Base-by-base conservation (phyloP, 2,797 vertebrate species). In the Bradypodion ventrale region DNA sequence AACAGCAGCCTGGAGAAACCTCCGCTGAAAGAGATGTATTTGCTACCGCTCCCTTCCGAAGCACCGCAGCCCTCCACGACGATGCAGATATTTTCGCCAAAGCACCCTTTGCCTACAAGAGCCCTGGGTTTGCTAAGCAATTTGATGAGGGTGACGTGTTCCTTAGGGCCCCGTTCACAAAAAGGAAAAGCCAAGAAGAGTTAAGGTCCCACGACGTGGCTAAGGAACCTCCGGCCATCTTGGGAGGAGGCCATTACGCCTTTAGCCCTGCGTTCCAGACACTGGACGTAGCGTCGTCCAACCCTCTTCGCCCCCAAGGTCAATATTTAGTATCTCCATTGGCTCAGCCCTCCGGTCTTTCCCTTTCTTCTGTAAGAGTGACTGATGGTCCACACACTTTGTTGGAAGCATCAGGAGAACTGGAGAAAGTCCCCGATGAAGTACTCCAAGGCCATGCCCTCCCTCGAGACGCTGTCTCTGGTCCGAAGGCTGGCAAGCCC, bases 121-220 rank as follows among this genome's bases (percentile, higher is more conserved):
- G 94, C 60, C 91, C 7, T 0, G 1, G 60, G 0, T 86, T 93
- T 37, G 78, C 85, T 0, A 87, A 79, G 15, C 94, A 90, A 6
- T 73, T 92, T 0, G 96, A 97, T 44, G 97, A 97, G 75, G 85
- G 96, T 0, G 98, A 99, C 0, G 97, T 99, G 1, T 99, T 99
- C 90, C 96, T 97, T 62, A 96, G 97, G 94, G 98, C 99, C 59
- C 99, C 99, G 0, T 99, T 99, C 65, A 97, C 97, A 1, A 98
- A 97, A 91, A 97, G 94, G 93, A 98, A 95, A 40, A 97, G 97
- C 79, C 0, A 89, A 42, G 88, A 94, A 5, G 96, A 96, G 80
- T 0, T 92, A 78, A n/a, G 15, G 27, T 21, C 87, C 37, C 93
- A 91, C 1, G 72, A 66, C 0, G 1, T 35, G 1, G 15, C 87